Evolutionary conservation across 2,113 vertebrate genomes (phyloP).

Genomic region (Pollachius pollachius): DNA sequence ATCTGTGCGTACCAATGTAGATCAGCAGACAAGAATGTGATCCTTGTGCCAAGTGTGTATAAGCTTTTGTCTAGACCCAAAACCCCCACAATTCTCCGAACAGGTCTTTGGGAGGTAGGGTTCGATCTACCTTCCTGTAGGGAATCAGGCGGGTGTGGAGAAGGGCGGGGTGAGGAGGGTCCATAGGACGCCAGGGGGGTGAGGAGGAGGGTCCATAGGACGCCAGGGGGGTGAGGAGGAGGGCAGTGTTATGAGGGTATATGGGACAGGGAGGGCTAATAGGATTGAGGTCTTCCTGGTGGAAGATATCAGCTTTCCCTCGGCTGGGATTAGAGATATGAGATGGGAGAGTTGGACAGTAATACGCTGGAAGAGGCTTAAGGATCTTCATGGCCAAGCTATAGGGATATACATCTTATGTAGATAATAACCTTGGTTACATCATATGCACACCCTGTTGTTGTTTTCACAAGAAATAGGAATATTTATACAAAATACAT

Average conservation of each 20-base stretch:
- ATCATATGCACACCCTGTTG: no score
- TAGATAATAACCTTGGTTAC: neutral
- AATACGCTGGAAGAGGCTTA: conserved; percentile 68
- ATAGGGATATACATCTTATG: conserved; percentile 11
- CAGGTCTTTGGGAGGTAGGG: conserved; percentile 10
- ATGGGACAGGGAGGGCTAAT: conserved; percentile 66
- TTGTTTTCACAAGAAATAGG: neutral
- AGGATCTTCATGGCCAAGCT: conserved; percentile 23
- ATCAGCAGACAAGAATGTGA: no score
- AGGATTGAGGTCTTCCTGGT: conserved; percentile 58
- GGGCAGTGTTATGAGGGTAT: conserved; percentile 24
- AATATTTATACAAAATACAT: neutral
- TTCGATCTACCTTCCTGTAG: conserved; percentile 29
- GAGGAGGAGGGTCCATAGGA: conserved; percentile 50
- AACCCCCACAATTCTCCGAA: conserved; percentile 27
- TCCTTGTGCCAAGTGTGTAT: conserved; percentile 19
- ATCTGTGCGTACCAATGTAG: no score
- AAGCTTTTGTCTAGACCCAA: conserved; percentile 51
- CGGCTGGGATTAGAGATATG: conserved; percentile 64
- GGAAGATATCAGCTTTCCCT: conserved; percentile 69
- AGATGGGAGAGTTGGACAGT: conserved; percentile 48
- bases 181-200: conserved; percentile 49
- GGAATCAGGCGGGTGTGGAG: conserved; percentile 4
- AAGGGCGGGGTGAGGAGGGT: conserved; percentile 14
- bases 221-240: conserved; percentile 5